A percentile compares a stretch with the other conserved stretches of the same genome.
Evolutionary conservation across 2,797 vertebrate species (phyloP).

Genomic region (Pygocentrus nattereri): DNA sequence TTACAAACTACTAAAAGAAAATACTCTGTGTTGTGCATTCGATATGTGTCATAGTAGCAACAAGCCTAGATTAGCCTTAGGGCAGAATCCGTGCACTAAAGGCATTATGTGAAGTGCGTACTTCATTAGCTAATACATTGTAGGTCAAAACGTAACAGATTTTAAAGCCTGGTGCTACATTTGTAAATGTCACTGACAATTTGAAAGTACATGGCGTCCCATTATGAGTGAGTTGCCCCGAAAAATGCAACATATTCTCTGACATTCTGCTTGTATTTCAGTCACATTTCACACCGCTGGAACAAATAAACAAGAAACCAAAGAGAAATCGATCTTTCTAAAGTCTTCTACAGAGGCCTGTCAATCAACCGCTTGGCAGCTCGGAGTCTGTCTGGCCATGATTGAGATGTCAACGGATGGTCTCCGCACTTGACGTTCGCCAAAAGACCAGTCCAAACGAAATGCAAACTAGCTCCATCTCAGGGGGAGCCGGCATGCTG

Average conservation of each 20-base stretch:
- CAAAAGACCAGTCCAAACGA: slow-evolving; percentile 17
- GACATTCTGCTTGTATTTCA: slow-evolving; percentile 34
- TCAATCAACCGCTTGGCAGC: slow-evolving; percentile 50
- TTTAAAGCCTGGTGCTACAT: slow-evolving; percentile 3
- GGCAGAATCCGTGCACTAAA: slow-evolving; percentile 35
- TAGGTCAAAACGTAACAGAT: not conserved
- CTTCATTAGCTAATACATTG: slow-evolving; percentile 35
- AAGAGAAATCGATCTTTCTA: slow-evolving; percentile 57
- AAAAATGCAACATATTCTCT: not conserved
- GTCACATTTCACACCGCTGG: slow-evolving; percentile 34
- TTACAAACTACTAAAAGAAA: slow-evolving; percentile 52
- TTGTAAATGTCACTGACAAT: slow-evolving; percentile 29
- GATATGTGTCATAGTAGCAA: slow-evolving; percentile 30
- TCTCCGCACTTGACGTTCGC: slow-evolving; percentile 24
- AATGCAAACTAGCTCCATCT: slow-evolving; percentile 38
- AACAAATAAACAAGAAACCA: slow-evolving; percentile 56
- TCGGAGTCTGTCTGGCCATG: slow-evolving; percentile 22
- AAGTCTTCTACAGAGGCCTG: slow-evolving; percentile 54
- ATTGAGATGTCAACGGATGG: slow-evolving; percentile 49
- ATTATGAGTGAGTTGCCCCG: not conserved
- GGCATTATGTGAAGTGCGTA: slow-evolving; percentile 4
- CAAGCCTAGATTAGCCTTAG: slow-evolving; percentile 39
- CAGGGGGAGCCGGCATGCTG: slow-evolving; percentile 2
- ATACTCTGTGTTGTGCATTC: slow-evolving; percentile 22
- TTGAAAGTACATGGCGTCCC: slow-evolving; percentile 6